Conservation (phyloP, 1,140 invertebrate genomes). For the Archegozetes longisetosus region DNA sequence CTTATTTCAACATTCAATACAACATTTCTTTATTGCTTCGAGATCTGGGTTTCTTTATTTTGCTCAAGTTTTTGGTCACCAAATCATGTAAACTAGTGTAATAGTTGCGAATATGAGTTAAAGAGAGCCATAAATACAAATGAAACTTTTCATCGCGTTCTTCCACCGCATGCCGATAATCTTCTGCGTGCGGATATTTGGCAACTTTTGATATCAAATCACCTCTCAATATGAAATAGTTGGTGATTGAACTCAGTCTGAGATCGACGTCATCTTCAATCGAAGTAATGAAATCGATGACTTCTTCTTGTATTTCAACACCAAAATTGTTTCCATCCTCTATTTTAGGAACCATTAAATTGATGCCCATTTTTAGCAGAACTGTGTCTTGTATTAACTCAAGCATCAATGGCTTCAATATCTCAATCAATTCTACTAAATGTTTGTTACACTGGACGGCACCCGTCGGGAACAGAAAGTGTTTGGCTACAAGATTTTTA, state of each 20-base stretch:
- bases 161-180: slow-evolving; percentile 6
- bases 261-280: neutral
- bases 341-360: slow-evolving; percentile 9
- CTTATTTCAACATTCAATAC: slow-evolving; percentile 2
- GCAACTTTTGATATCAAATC: slow-evolving; percentile 8
- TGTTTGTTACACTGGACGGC: slow-evolving; percentile 4
- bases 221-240: slow-evolving; percentile 1
- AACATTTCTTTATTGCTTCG: neutral
- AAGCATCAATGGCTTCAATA: slow-evolving; percentile 5
- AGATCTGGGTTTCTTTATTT: slow-evolving; percentile 9
- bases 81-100: slow-evolving; percentile 9
- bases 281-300: neutral
- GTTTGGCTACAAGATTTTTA: too few relatives aligned
- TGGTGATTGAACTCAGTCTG: neutral
- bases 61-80: slow-evolving; percentile 10
- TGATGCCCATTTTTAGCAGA: slow-evolving; percentile 7
- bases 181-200: slow-evolving; percentile 7
- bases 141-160: slow-evolving; percentile 9
- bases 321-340: slow-evolving; percentile 16
- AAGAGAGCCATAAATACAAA: neutral
- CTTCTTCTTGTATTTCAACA: slow-evolving; percentile 12
- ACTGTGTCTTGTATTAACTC: slow-evolving; percentile 5
- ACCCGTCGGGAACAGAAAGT: slow-evolving; percentile 10
- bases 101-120: slow-evolving; percentile 3
- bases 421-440: slow-evolving; percentile 3